A percentile compares a stretch with the other conserved stretches of the same genome.
Conservation (phyloP, 2,113 vertebrate genomes). For the Podilymbus podiceps region DNA sequence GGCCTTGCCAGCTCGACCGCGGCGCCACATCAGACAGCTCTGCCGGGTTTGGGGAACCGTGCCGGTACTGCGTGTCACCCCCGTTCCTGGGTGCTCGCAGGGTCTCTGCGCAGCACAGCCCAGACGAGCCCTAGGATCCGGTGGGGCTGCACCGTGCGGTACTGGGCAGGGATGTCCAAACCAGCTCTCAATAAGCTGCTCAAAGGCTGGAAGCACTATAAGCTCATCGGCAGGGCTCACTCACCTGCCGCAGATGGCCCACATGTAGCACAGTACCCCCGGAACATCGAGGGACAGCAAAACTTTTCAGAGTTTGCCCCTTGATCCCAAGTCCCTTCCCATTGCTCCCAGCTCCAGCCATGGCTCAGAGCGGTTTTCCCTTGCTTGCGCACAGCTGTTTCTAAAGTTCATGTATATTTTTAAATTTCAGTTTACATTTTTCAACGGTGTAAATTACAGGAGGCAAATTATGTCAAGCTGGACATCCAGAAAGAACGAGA, state of each 20-base stretch:
- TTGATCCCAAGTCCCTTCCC: not conserved
- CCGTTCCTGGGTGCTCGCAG: fast-evolving
- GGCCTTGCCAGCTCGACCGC: not conserved
- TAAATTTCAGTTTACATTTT: not conserved
- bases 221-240: not conserved
- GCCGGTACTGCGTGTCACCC: too few species aligned
- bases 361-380: not conserved
- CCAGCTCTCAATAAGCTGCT: not conserved
- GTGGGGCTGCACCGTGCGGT: fast-evolving
- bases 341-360: not conserved
- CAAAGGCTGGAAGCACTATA: not conserved
- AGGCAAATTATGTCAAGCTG: not conserved
- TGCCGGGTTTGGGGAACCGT: not conserved
- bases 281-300: not conserved
- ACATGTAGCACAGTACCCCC: fast-evolving
- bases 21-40: too few species aligned
- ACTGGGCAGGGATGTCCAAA: too few species aligned
- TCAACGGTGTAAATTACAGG: not conserved
- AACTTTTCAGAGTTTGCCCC: not conserved
- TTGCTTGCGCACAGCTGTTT: not conserved
- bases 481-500: not conserved
- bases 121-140: not conserved
- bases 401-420: not conserved
- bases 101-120: too few species aligned
- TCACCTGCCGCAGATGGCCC: not conserved